phyloP scores from a whole-genome alignment of 2,113 vertebrate genomes.

The Plecotus auritus region DNA sequence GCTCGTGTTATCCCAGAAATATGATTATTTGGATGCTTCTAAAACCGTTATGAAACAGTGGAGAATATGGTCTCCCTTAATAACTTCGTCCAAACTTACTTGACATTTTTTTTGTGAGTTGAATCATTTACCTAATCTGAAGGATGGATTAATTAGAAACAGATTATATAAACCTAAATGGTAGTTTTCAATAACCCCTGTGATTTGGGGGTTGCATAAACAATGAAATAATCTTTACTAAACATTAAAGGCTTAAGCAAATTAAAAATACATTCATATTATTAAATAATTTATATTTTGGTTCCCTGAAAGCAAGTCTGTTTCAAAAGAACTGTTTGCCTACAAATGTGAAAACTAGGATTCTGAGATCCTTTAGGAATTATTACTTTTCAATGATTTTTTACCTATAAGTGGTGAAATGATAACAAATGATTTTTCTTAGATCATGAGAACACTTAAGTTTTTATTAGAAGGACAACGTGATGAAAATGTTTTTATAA shows the following conservation, averaged over 20 bases:
- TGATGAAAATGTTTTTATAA: neutral
- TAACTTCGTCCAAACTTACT: neutral
- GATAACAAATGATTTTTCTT: neutral
- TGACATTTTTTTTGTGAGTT: neutral
- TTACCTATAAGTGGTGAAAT: neutral
- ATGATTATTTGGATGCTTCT: neutral
- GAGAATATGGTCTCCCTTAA: neutral
- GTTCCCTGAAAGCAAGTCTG: neutral
- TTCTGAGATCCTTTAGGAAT: neutral
- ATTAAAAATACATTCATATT: neutral
- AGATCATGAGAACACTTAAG: neutral
- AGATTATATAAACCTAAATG: neutral
- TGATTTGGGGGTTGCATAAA: neutral
- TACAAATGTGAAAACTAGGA: neutral
- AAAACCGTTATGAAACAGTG: neutral
- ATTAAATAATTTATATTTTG: neutral
- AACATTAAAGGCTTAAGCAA: neutral
- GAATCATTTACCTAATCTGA: neutral
- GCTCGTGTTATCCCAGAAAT: neutral
- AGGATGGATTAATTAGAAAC: neutral
- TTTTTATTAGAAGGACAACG: neutral
- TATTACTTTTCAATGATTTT: no score
- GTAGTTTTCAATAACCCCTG: neutral
- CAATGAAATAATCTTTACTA: neutral
- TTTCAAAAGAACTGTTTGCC: neutral